Base-by-base conservation (phyloP, 1,140 invertebrate genomes). In the Bilobella aurantiaca region DNA sequence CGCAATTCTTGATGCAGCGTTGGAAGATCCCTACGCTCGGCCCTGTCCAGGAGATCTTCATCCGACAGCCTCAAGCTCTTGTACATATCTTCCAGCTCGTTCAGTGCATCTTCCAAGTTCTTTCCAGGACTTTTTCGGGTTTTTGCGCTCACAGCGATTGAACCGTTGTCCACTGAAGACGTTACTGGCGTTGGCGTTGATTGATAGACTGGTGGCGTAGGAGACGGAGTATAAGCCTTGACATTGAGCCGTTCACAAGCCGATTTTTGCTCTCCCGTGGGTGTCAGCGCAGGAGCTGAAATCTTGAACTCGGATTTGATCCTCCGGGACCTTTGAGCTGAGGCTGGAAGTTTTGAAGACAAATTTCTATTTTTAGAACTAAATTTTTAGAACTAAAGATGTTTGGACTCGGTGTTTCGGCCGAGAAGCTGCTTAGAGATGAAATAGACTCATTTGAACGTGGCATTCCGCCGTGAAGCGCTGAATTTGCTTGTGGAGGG, bases 71-170 rank as follows among this genome's bases (percentile, higher is more conserved):
- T 82, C 25, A 93, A 78, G 69, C 87, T 90, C 71, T 90, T 89
- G 77, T 92, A 93, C 74, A 94, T 92, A 18, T 87, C 86, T 79
- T 95, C 91, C 31, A 95, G 76, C 77, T 94, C 91, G 70, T 86
- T 86, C 5, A 94, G 78, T 49, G 90, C 90, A 72, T 93, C 89
- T 75, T 93, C 90, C 29, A 91, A 79, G 77, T 91, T 91, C 53
- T 64, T 69, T 53, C 68, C 68, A 23, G 68, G 63, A 56, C 34
- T 64, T 66, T 69, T 72, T 14, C 32, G 42, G 18, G 18, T 62
- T 16, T 46, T n/a, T n/a, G n/a, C n/a, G n/a, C n/a, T n/a, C n/a
- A n/a, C n/a, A n/a, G n/a, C n/a, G n/a, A n/a, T n/a, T n/a, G n/a
- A n/a, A n/a, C n/a, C n/a, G n/a, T n/a, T 29, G 18, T 3, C 34